A percentile compares a stretch with the other conserved stretches of the same genome.
Evolutionary conservation across 1,140 invertebrate genomes (phyloP).

Genomic region (Euschistus heros): DNA sequence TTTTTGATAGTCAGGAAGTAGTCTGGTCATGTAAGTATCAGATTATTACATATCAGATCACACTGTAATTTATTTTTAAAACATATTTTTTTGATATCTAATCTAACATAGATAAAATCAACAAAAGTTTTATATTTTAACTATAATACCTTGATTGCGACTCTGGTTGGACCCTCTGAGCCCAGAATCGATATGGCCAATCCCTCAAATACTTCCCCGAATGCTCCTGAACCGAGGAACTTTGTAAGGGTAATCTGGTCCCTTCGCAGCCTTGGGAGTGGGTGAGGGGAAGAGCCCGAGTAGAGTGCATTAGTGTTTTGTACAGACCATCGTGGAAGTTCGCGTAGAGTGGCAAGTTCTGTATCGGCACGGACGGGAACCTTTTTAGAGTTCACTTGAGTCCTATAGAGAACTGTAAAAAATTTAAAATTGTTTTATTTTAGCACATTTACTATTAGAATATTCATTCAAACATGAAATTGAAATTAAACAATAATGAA

Average conservation of each 20-base stretch:
- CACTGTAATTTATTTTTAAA: no score
- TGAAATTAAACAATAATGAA: background rate
- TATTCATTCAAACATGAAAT: no score
- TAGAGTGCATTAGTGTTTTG: constrained; percentile 76
- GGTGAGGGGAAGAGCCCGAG: constrained; percentile 34
- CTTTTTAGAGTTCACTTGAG: constrained; percentile 33
- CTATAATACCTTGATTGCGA: constrained; percentile 68
- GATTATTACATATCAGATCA: no score
- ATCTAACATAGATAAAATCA: no score
- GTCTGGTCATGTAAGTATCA: no score
- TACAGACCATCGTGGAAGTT: constrained; percentile 59
- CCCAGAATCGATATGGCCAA: constrained; percentile 52
- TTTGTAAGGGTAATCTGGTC: constrained; percentile 68
- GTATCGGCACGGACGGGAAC: constrained; percentile 50
- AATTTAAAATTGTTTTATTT: background rate
- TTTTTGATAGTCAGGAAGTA: no score
- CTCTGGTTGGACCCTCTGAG: constrained; percentile 47
- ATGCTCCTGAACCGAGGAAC: constrained; percentile 90
- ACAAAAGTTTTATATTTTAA: background rate
- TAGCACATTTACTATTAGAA: background rate
- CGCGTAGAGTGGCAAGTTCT: constrained; percentile 75
- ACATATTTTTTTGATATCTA: no score
- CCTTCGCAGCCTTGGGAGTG: constrained; percentile 65
- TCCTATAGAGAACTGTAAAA: constrained; percentile 1
- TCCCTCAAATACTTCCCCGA: constrained; percentile 93